Conservation (phyloP, 2,888 invertebrate genomes). For the Aspidiotus destructor region DNA sequence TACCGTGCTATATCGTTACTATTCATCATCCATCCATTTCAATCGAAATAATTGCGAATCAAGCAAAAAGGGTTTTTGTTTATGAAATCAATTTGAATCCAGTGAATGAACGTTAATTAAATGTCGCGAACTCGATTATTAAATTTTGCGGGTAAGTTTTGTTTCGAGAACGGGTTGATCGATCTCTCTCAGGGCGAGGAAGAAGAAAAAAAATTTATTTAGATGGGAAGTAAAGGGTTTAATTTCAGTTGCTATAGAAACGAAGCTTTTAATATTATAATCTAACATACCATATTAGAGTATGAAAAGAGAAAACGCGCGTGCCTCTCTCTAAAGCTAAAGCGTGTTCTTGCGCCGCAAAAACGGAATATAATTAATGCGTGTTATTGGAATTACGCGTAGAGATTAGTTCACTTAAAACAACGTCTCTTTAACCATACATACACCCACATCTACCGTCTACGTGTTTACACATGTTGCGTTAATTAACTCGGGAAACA, state of each 20-base stretch:
- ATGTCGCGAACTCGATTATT: constrained; percentile 3
- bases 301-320: constrained; percentile 23
- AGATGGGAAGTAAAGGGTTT: constrained; percentile 28
- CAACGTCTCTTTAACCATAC: too few species aligned
- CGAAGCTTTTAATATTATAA: constrained; percentile 32
- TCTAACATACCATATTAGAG: constrained; percentile 18
- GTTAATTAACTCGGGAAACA: background rate
- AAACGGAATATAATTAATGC: constrained; percentile 2
- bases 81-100: constrained; percentile 4
- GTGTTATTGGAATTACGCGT: background rate
- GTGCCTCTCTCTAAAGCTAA: constrained; percentile 3
- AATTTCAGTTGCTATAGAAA: constrained; percentile 28
- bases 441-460: background rate
- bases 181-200: constrained; percentile 19
- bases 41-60: background rate
- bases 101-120: constrained; percentile 1
- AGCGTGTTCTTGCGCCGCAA: background rate
- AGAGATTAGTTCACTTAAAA: too few species aligned
- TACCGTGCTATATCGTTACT: too few species aligned
- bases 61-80: background rate
- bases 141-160: constrained; percentile 16
- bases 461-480: background rate
- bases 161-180: constrained; percentile 24
- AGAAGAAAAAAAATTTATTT: constrained; percentile 16
- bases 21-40: background rate